phyloP scores from a whole-genome alignment of 2,113 vertebrate species.

The Verasper variegatus region DNA sequence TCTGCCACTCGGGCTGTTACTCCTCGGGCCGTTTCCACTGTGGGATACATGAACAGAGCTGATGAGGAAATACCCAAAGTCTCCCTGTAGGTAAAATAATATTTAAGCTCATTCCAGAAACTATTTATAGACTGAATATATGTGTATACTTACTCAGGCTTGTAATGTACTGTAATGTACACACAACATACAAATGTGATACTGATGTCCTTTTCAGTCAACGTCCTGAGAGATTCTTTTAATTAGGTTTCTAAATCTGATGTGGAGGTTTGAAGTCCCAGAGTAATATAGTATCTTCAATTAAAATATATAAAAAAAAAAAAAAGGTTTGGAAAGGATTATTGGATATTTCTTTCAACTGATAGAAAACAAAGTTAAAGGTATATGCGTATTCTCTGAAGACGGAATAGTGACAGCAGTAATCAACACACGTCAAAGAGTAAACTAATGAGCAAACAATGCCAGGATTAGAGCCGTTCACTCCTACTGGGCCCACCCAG shows the following conservation, averaged over 20 bases:
- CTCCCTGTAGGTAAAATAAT: background rate
- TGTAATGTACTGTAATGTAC: background rate
- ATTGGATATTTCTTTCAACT: background rate
- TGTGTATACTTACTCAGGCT: background rate
- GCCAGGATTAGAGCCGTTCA: slow-evolving; percentile 35
- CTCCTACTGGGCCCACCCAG: slow-evolving; percentile 19
- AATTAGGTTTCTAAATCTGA: slow-evolving; percentile 4
- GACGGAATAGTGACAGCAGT: background rate
- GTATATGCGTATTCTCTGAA: background rate
- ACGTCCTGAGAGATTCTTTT: background rate
- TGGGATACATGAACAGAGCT: background rate
- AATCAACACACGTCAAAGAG: slow-evolving; percentile 15
- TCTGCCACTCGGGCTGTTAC: background rate
- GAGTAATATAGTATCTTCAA: background rate
- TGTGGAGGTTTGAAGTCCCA: slow-evolving; percentile 1
- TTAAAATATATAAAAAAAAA: background rate
- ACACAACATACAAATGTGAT: background rate
- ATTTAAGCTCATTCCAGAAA: background rate
- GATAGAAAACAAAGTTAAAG: background rate
- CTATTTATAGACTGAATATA: background rate
- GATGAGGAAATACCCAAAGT: background rate
- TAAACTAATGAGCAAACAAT: slow-evolving; percentile 35
- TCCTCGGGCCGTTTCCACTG: background rate
- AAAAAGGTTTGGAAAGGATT: background rate
- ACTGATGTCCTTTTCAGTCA: background rate